phyloP scores from a whole-genome alignment of 2,888 invertebrate genomes.

The Cryptocephalus primarius region DNA sequence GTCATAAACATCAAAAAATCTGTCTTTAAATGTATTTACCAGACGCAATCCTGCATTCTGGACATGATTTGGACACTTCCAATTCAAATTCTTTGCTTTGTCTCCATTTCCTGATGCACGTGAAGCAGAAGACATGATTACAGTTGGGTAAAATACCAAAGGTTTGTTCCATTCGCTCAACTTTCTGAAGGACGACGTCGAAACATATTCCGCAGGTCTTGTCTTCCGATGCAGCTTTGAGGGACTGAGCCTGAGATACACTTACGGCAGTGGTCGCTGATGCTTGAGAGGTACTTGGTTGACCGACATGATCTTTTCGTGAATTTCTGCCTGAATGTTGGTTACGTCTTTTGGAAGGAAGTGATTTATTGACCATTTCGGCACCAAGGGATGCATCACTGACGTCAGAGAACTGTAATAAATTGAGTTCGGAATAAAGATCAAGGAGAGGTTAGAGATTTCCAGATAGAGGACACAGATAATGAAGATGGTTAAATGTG shows the following conservation, averaged over 20 bases:
- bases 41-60: conserved; percentile 20
- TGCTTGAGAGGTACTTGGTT: conserved; percentile 11
- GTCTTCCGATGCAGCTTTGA: conserved; percentile 2
- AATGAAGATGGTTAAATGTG: too few relatives aligned
- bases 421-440: too few relatives aligned
- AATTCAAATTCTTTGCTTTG: conserved; percentile 20
- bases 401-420: too few relatives aligned
- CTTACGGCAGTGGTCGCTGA: too few relatives aligned
- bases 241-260: too few relatives aligned
- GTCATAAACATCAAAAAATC: too few relatives aligned
- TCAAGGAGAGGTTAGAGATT: too few relatives aligned
- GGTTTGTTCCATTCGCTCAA: conserved; percentile 12
- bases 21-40: conserved; percentile 5
- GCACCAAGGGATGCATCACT: too few relatives aligned
- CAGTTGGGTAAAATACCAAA: conserved; percentile 23
- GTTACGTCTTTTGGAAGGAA: too few relatives aligned
- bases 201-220: conserved; percentile 22
- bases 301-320: conserved; percentile 5
- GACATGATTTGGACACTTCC: conserved; percentile 20
- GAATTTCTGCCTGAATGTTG: background rate
- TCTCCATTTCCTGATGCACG: conserved; percentile 20
- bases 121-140: conserved; percentile 21
- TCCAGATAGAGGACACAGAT: too few relatives aligned
- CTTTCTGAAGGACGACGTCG: conserved; percentile 16
- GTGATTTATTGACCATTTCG: too few relatives aligned